These are phyloP conservation scores for Aepyceros melampus DNA, from an alignment of 2,113 vertebrate species.

Conservation along the genomic window DNA sequence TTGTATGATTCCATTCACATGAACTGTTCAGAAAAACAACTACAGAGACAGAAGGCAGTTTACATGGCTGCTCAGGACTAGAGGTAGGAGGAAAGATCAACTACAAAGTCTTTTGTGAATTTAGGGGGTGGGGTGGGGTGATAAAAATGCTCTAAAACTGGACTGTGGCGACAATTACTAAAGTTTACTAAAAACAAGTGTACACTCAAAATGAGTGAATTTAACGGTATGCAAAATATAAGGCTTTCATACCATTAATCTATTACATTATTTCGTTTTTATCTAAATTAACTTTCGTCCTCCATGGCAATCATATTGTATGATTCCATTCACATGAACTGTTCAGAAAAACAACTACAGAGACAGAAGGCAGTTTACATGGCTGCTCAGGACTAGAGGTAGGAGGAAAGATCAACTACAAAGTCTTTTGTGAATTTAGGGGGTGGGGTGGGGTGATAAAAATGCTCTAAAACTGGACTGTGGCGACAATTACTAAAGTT, in stretches of 20 bases:
- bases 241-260: neutral
- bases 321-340: neutral
- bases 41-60: neutral
- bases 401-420: neutral
- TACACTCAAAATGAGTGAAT: neutral
- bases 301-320: no score
- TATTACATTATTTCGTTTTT: slow-evolving; percentile 1
- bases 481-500: neutral
- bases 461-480: neutral
- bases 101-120: neutral
- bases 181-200: neutral
- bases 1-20: neutral
- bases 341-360: neutral
- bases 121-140: neutral
- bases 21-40: neutral
- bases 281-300: neutral
- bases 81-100: neutral
- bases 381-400: neutral
- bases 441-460: neutral
- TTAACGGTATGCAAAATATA: neutral
- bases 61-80: neutral
- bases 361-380: neutral
- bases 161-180: neutral
- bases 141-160: neutral
- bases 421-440: neutral